These are phyloP conservation scores for Formica selysi DNA, from an alignment of 1,140 invertebrate species.

Conservation along the genomic window DNA sequence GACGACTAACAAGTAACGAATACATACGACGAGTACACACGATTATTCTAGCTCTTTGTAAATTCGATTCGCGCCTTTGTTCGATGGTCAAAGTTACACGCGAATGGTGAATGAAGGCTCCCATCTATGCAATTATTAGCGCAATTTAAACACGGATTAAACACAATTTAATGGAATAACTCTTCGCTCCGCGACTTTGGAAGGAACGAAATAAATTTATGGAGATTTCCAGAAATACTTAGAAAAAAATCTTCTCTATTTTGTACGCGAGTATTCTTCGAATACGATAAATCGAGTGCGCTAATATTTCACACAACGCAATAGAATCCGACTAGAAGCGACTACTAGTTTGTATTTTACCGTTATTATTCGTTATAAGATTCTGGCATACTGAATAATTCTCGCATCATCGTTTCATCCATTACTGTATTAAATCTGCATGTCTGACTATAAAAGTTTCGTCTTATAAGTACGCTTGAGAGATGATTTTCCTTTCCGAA, in stretches of 20 bases:
- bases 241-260: background rate
- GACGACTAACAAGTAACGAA: background rate
- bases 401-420: background rate
- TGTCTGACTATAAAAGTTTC: background rate
- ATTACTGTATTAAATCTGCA: background rate
- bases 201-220: background rate
- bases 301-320: background rate
- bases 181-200: background rate
- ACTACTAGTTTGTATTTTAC: background rate
- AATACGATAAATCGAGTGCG: background rate
- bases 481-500: background rate
- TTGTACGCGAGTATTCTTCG: background rate
- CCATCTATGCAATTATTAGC: constrained; percentile 28
- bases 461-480: background rate
- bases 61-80: background rate
- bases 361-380: background rate
- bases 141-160: constrained; percentile 15
- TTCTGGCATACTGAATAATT: background rate
- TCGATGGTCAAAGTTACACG: constrained; percentile 4
- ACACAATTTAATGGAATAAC: constrained; percentile 3
- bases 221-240: background rate
- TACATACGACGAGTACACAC: background rate
- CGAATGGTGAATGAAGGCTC: constrained; percentile 35
- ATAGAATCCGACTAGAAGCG: background rate
- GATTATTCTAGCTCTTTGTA: background rate